Evolutionary conservation across 2,113 vertebrate genomes (phyloP).

Genomic region (Phrynosoma blainvillii): DNA sequence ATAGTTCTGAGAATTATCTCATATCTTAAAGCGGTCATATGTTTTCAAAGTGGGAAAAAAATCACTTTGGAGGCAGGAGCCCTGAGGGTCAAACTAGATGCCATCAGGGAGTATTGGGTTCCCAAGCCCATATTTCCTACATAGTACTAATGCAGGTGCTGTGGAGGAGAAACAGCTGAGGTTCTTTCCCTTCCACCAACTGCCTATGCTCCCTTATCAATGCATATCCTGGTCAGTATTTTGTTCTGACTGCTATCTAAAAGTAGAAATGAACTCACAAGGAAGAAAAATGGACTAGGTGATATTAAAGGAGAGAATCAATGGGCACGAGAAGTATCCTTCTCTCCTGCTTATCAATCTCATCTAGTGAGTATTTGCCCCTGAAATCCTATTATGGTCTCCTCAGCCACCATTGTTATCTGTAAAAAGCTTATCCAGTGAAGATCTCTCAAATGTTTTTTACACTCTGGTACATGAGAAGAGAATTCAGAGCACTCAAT

Average conservation of each 20-base stretch:
- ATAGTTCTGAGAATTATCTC: constrained; percentile 26
- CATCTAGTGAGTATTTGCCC: no score
- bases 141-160: neutral
- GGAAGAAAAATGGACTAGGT: neutral
- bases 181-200: no score
- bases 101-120: neutral
- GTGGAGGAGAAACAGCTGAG: neutral
- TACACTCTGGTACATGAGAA: no score
- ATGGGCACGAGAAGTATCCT: no score
- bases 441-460: no score
- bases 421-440: no score
- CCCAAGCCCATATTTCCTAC: neutral
- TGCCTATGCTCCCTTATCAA: neutral
- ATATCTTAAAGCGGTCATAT: neutral
- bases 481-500: no score
- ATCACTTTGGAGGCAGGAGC: neutral
- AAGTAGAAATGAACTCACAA: neutral
- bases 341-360: neutral
- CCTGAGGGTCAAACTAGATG: neutral
- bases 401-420: no score
- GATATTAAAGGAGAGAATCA: neutral
- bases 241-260: neutral
- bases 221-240: neutral
- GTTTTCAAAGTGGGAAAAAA: neutral
- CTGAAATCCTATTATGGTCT: no score